phyloP scores from a whole-genome alignment of 2,888 invertebrate genomes.

The Ochropacha duplaris region DNA sequence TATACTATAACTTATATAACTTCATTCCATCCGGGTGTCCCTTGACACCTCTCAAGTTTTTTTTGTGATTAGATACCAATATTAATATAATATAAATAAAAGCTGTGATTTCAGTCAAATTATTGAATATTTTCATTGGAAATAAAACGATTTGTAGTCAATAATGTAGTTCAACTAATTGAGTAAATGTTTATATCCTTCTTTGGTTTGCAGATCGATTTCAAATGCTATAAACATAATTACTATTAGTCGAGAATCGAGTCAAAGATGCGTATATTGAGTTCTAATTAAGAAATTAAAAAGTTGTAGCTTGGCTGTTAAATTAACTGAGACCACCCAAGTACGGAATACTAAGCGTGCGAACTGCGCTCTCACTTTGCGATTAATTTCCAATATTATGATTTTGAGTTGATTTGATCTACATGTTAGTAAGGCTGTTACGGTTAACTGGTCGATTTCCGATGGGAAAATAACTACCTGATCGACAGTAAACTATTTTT shows the following conservation, averaged over 20 bases:
- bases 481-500: too few species aligned
- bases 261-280: not conserved
- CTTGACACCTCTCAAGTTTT: too few species aligned
- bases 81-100: too few species aligned
- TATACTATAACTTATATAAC: too few species aligned
- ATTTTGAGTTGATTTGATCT: not conserved
- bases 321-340: not conserved
- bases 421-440: conserved; percentile 1
- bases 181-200: too few species aligned
- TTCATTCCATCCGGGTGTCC: too few species aligned
- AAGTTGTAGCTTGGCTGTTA: not conserved
- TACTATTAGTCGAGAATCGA: not conserved
- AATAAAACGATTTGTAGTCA: too few species aligned
- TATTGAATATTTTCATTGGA: too few species aligned
- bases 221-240: not conserved
- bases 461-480: not conserved
- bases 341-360: not conserved
- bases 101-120: too few species aligned
- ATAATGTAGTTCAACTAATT: too few species aligned
- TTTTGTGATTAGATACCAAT: too few species aligned
- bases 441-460: conserved; percentile 1
- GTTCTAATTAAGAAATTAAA: not conserved
- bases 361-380: not conserved
- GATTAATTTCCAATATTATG: too few species aligned
- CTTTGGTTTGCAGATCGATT: not conserved